A percentile compares a stretch with the other conserved stretches of the same genome.
Evolutionary conservation across 2,113 vertebrate species (phyloP).

Genomic region (Leucopsar rothschildi): DNA sequence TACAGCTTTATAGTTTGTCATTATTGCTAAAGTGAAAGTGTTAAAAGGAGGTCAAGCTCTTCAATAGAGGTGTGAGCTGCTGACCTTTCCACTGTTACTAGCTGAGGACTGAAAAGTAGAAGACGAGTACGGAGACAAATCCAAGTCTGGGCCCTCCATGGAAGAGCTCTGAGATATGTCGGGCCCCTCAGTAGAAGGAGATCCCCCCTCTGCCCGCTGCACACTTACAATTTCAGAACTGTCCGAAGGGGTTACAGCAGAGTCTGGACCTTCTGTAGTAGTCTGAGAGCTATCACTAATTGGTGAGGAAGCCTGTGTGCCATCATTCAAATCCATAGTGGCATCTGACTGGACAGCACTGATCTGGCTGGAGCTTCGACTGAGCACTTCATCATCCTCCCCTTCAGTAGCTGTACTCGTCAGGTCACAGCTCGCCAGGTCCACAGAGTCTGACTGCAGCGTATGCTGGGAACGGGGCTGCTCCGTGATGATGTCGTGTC

Average conservation of each 20-base stretch:
- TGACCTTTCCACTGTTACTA: slow-evolving; percentile 78
- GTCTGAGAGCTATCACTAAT: slow-evolving; percentile 97
- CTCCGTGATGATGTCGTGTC: slow-evolving; percentile 89
- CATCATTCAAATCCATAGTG: slow-evolving; percentile 73
- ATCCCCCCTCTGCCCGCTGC: slow-evolving; percentile 59
- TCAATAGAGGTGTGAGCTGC: slow-evolving; percentile 39
- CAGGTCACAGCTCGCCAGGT: slow-evolving; percentile 82
- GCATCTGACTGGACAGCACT: slow-evolving; percentile 81
- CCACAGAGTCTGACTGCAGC: slow-evolving; percentile 89
- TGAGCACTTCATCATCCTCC: slow-evolving; percentile 82
- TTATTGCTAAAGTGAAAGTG: background rate
- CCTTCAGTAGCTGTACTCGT: slow-evolving; percentile 67
- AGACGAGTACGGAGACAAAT: slow-evolving; percentile 68
- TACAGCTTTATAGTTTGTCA: background rate
- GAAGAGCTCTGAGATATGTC: slow-evolving; percentile 73
- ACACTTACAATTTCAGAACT: slow-evolving; percentile 95
- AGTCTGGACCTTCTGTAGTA: slow-evolving; percentile 96
- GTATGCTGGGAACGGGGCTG: slow-evolving; percentile 93
- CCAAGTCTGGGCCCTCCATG: slow-evolving; percentile 66
- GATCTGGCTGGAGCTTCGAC: slow-evolving; percentile 86
- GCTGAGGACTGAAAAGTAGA: slow-evolving; percentile 72
- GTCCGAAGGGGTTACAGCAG: slow-evolving; percentile 94
- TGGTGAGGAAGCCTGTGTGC: slow-evolving; percentile 87
- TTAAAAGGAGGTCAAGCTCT: slow-evolving; percentile 44
- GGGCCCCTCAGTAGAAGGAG: slow-evolving; percentile 71